Conservation (phyloP, 2,797 vertebrate species). For the Dendrocincla fuliginosa region DNA sequence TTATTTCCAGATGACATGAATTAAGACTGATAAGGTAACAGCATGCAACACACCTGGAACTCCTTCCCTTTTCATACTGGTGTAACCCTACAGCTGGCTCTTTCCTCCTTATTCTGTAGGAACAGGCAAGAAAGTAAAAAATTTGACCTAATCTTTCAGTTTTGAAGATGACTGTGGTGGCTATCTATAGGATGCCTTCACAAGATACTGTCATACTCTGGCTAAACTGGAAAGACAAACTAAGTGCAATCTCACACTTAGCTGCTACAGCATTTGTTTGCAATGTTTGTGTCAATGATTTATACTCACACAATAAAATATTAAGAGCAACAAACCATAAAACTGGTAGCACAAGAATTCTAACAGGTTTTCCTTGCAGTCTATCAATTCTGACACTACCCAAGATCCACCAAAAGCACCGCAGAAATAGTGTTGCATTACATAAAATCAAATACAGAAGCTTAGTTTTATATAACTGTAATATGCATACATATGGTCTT, state of each 20-base stretch:
- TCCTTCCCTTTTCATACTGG: background rate
- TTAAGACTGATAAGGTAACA: background rate
- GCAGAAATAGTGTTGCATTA: conserved; percentile 21
- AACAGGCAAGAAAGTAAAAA: background rate
- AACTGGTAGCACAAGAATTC: conserved; percentile 6
- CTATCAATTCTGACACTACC: background rate
- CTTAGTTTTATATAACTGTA: conserved; percentile 48
- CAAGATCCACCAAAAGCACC: conserved; percentile 1
- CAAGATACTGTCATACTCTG: background rate
- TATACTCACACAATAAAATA: conserved; percentile 51
- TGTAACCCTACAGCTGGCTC: background rate
- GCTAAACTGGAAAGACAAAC: background rate
- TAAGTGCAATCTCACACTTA: background rate
- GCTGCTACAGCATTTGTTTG: conserved; percentile 23
- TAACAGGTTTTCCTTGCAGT: conserved; percentile 8
- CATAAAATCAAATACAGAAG: conserved; percentile 38
- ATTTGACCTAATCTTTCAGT: background rate
- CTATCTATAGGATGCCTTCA: background rate
- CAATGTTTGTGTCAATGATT: conserved; percentile 18
- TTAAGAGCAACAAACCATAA: conserved; percentile 57
- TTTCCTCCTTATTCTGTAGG: background rate
- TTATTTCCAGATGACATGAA: background rate
- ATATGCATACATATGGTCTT: conserved; percentile 14
- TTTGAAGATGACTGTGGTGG: background rate
- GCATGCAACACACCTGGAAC: background rate